Percentiles rank a stretch among this genome's conserved stretches.
These are phyloP conservation scores for Lepus europaeus DNA, from an alignment of 2,113 vertebrate species.

Conservation along the genomic window DNA sequence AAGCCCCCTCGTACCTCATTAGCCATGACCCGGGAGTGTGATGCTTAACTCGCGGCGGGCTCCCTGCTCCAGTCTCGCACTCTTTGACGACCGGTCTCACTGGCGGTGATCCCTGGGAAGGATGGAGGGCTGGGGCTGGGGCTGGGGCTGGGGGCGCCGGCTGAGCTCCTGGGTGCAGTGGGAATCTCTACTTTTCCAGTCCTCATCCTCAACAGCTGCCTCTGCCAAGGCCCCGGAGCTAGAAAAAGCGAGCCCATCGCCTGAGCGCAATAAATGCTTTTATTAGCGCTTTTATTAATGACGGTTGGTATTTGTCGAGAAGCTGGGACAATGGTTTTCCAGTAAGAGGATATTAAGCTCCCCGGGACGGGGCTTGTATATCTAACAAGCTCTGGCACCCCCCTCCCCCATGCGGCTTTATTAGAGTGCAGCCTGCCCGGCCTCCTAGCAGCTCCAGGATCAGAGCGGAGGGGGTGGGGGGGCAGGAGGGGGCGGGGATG, in stretches of 20 bases:
- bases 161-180: not conserved
- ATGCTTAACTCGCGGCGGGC: not conserved
- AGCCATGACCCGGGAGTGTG: not conserved
- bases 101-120: fast-evolving
- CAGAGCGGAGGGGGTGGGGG: not conserved
- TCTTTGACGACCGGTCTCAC: not conserved
- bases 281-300: constrained; percentile 82
- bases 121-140: not conserved
- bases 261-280: constrained; percentile 76
- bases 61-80: not conserved
- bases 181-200: constrained; percentile 8
- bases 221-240: constrained; percentile 73
- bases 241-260: constrained; percentile 61
- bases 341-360: constrained; percentile 79
- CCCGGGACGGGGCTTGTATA: constrained; percentile 12
- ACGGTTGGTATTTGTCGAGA: constrained; percentile 74
- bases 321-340: constrained; percentile 72
- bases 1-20: not conserved
- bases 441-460: constrained; percentile 52
- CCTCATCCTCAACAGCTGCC: not conserved
- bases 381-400: constrained; percentile 14
- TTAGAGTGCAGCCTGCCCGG: constrained; percentile 30
- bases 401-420: not conserved
- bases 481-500: not conserved
- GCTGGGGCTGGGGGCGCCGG: not conserved